Evolutionary conservation across 2,797 vertebrate genomes (phyloP).

Genomic region (Sandelia bainsii): DNA sequence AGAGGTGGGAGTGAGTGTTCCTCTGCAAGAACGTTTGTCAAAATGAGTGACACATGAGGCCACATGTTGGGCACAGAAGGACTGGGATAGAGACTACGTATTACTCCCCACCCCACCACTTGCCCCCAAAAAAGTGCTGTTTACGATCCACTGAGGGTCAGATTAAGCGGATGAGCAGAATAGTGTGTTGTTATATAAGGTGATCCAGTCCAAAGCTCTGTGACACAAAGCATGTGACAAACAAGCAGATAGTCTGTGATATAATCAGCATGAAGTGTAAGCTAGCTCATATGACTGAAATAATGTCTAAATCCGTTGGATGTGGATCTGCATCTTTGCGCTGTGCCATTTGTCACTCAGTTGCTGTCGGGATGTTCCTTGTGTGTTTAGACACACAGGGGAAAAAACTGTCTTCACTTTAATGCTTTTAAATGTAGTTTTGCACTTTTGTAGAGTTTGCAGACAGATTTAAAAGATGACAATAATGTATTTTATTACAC

Average conservation of each 20-base stretch:
- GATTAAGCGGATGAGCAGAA: constrained; percentile 75
- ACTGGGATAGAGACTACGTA: constrained; percentile 28
- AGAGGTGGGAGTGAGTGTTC: constrained; percentile 32
- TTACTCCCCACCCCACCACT: constrained; percentile 1
- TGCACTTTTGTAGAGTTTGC: no score
- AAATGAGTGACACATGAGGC: constrained; percentile 41
- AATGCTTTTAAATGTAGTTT: neutral
- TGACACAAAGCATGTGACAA: constrained; percentile 69
- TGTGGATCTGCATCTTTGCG: constrained; percentile 5
- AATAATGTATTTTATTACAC: neutral
- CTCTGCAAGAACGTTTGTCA: constrained; percentile 40
- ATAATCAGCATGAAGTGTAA: constrained; percentile 65
- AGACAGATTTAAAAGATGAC: neutral
- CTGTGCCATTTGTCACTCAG: constrained; percentile 18
- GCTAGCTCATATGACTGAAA: constrained; percentile 48
- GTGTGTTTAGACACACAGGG: neutral
- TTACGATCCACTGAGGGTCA: constrained; percentile 33
- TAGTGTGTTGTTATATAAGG: constrained; percentile 74
- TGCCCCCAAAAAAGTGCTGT: constrained; percentile 37
- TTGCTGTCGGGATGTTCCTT: neutral
- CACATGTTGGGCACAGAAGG: constrained; percentile 28
- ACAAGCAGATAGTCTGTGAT: constrained; percentile 58
- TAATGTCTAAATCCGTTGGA: constrained; percentile 39
- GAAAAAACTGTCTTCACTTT: neutral
- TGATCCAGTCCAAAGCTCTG: constrained; percentile 68